These are phyloP conservation scores for Spheniscus humboldti DNA, from an alignment of 2,797 vertebrate species.

Conservation along the genomic window DNA sequence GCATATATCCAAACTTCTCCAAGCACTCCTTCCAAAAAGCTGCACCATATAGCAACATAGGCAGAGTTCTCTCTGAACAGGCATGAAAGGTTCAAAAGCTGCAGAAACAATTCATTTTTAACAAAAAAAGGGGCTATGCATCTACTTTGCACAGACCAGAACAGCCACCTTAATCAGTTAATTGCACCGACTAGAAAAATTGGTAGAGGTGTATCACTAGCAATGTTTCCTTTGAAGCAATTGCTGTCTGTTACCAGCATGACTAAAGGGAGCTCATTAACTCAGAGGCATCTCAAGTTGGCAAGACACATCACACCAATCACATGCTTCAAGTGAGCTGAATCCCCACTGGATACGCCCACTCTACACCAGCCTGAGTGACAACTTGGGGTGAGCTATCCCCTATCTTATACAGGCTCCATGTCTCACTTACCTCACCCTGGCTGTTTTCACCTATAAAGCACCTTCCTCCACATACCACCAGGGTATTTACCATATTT, in stretches of 20 bases:
- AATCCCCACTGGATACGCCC: not conserved
- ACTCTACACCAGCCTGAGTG: not conserved
- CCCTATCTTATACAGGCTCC: not conserved
- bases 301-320: not conserved
- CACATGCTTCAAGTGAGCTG: not conserved
- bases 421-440: not conserved
- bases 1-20: accelerated
- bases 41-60: accelerated
- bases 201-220: too few relatives aligned
- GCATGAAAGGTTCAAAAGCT: not conserved
- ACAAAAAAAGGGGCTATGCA: too few relatives aligned
- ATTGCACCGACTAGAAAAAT: too few relatives aligned
- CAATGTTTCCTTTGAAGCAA: not conserved
- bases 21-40: not conserved
- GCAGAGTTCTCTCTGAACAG: not conserved
- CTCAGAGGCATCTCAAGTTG: not conserved
- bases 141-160: not conserved
- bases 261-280: not conserved
- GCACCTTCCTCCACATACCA: not conserved
- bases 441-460: not conserved
- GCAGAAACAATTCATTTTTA: not conserved
- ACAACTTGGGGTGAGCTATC: not conserved
- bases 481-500: not conserved
- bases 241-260: not conserved
- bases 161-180: not conserved